Evolutionary conservation across 2,797 vertebrate genomes (phyloP).

Genomic region (Urosaurus nigricauda): DNA sequence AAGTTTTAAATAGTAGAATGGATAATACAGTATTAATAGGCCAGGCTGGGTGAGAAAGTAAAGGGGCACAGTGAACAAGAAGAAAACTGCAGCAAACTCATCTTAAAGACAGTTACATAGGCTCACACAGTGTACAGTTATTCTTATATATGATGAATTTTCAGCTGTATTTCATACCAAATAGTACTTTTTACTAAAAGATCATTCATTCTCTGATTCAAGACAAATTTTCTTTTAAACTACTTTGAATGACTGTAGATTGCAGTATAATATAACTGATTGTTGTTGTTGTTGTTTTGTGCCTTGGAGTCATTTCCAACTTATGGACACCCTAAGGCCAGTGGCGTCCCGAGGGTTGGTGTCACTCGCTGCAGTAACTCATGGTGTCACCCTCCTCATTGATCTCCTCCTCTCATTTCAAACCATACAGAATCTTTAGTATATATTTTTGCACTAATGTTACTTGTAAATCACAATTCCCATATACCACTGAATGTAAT

Average conservation of each 20-base stretch:
- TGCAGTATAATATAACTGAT: background rate
- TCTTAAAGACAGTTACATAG: background rate
- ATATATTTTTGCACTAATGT: too few relatives aligned
- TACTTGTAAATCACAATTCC: too few relatives aligned
- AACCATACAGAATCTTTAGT: too few relatives aligned
- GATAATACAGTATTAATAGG: background rate
- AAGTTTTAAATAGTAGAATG: background rate
- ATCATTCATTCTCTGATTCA: background rate
- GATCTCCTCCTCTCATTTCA: too few relatives aligned
- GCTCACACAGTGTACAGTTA: background rate
- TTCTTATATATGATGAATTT: background rate
- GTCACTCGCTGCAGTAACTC: too few relatives aligned
- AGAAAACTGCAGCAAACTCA: background rate
- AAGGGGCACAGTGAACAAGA: background rate
- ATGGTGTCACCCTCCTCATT: too few relatives aligned
- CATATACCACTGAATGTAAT: too few relatives aligned
- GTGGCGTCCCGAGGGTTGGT: too few relatives aligned
- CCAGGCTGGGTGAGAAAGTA: too few relatives aligned
- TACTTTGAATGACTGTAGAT: background rate
- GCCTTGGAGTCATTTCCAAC: background rate
- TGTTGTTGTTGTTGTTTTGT: background rate
- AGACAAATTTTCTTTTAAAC: background rate
- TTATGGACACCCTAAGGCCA: too few relatives aligned
- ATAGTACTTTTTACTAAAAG: background rate
- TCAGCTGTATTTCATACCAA: background rate